Base-by-base conservation (phyloP, 2,888 invertebrate genomes). In the Unio delphinus region DNA sequence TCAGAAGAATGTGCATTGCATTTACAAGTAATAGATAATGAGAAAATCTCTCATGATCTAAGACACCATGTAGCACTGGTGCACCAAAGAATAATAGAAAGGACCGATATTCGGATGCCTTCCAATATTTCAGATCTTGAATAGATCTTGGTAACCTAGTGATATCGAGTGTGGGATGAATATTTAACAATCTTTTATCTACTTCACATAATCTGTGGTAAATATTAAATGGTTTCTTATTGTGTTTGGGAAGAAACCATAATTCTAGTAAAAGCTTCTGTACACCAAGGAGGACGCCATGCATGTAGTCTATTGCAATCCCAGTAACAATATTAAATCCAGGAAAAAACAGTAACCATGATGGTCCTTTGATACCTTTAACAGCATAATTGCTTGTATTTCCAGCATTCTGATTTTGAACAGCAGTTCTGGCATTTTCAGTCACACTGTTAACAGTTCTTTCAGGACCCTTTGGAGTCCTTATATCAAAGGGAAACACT, bases 251-350 rank as follows among this genome's bases (percentile, higher is more conserved):
- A 34, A 65, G 55, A 69, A 75, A 79, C 73, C 72, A 78, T 28
- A 69, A 64, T 28, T 34, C 2, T n/a, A 78, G 26, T 4, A 78
- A 60, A 17, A 67, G 60, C 64, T 75, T 75, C n/a, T 73, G 72
- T 20, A 77, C 68, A 3, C 75, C 75, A 6, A 74, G 23, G 5
- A 78, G 54, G 11, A 75, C 76, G 26, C 73, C 70, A 68, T 78
- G 78, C 75, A 78, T 78, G 34, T 78, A 78, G 30, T 78, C 77
- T 23, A 73, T 73, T 11, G 71, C 73, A 28, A 66, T 63, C 34
- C 72, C 68, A 11, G 18, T 5, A 18, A 69, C n/a, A 65, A 58
- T 54, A 55, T 65, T 57, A 65, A 62, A 68, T 26, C 7, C 57
- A 61, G 69, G 45, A 28, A 67, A 34, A 30, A 55, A 20, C 34